phyloP scores from a whole-genome alignment of 2,113 vertebrate species.

The Delphinus delphis region DNA sequence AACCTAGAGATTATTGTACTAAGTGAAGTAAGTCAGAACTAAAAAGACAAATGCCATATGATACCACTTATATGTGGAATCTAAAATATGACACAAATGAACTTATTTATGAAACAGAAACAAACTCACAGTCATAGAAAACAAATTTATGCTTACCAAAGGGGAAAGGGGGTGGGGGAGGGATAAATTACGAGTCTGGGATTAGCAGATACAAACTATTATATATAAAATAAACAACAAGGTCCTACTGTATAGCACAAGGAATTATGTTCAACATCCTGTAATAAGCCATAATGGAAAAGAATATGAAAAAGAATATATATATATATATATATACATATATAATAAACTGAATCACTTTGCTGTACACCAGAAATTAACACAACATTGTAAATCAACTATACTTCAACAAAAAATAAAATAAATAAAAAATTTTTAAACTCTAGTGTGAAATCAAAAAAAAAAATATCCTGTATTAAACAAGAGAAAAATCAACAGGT shows the following conservation, averaged over 20 bases:
- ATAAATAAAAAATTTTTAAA: background rate
- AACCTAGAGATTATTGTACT: background rate
- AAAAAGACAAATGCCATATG: background rate
- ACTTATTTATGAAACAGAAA: background rate
- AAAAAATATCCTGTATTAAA: background rate
- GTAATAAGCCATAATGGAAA: background rate
- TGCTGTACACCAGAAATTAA: no score
- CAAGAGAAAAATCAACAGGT: background rate
- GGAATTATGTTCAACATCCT: background rate
- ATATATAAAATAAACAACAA: background rate
- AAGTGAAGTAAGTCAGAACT: background rate
- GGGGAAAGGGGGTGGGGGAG: background rate
- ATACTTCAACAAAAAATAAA: background rate
- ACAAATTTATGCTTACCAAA: background rate
- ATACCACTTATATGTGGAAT: background rate
- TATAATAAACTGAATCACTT: background rate
- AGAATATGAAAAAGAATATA: background rate
- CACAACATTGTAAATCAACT: background rate
- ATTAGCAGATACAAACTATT: background rate
- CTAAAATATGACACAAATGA: background rate
- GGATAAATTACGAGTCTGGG: background rate
- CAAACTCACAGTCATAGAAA: background rate
- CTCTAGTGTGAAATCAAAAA: background rate
- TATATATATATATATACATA: background rate
- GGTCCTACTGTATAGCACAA: background rate